A percentile compares a stretch with the other conserved stretches of the same genome.
Evolutionary conservation across 2,113 vertebrate genomes (phyloP).

Genomic region (Herpailurus yagouaroundi): DNA sequence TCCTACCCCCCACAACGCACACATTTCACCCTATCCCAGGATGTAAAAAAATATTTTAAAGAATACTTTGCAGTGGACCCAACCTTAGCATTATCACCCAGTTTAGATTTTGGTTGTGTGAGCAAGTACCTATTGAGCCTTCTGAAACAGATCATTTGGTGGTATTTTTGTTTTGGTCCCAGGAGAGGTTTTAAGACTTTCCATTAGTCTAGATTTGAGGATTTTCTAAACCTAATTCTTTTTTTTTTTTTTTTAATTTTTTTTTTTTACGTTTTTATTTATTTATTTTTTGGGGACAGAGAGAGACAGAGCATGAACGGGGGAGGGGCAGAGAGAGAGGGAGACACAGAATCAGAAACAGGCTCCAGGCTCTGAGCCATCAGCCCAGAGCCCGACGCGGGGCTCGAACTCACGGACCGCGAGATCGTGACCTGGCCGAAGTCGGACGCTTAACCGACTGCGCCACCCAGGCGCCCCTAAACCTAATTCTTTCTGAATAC

Average conservation of each 20-base stretch:
- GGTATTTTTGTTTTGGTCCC: slow-evolving; percentile 38
- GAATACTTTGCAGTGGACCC: background rate
- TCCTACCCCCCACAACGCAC: background rate
- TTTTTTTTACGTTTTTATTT: no score
- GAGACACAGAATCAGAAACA: no score
- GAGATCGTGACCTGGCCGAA: no score
- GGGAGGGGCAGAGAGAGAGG: no score
- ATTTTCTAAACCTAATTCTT: slow-evolving; percentile 46
- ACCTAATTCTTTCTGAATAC: background rate
- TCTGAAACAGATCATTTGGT: slow-evolving; percentile 51
- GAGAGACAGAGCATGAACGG: no score
- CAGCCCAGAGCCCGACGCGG: no score
- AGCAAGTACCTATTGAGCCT: background rate
- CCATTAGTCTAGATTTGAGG: slow-evolving; percentile 3
- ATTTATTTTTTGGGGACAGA: no score
- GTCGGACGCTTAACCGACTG: no score
- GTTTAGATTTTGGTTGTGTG: slow-evolving; percentile 12
- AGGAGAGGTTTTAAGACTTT: slow-evolving; percentile 49
- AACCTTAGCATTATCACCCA: slow-evolving; percentile 41
- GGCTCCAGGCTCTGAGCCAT: no score
- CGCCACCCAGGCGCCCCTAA: no score
- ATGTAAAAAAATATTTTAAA: background rate
- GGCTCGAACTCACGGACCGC: no score
- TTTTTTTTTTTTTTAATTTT: no score
- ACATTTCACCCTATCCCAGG: slow-evolving; percentile 1